Base-by-base conservation (phyloP, 2,888 invertebrate genomes). In the Spodoptera littoralis region DNA sequence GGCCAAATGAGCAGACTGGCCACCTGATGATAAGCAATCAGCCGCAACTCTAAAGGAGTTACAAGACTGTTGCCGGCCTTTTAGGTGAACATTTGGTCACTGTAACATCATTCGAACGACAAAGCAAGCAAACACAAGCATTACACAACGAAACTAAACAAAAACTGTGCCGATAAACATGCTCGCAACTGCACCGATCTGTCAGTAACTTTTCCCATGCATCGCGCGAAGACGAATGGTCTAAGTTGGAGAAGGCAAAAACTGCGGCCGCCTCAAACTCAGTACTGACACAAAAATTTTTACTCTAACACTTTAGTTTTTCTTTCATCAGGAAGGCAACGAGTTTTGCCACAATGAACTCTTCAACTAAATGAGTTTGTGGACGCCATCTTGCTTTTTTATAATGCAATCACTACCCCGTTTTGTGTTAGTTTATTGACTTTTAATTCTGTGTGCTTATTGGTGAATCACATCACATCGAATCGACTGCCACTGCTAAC, bases 131-230 rank as follows among this genome's bases (percentile, higher is more conserved):
- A 27, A 27, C 27, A 27, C 27, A 27, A 36, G 6, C 8, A 0
- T 36, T 9, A 5, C 8, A 41, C 27, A 18, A 2, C 18, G 30
- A 45, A 45, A 42, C 49, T 8, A 54, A 51, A 60, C 22, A 30
- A 11, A 3, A 13, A 3, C n/a, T 8, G 18, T 8, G 3, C 45
- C 36, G 11, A 36, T 73, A 59, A 44, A 46, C 41, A 51, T 76
- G 87, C 69, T 82, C 82, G 36, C 36, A 78, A 84, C 79, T 90
- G 87, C 77, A 91, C 73, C 83, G 82, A 90, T 90, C 90, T 89
- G 91, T 91, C 92, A 88, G 85, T 86, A 92, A 93, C 85, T 93
- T 93, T 86, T 82, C 87, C 91, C 88, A 90, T 92, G 92, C 92
- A 91, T 88, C 88, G 89, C 85, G 81, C 82, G 86, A 92, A 93